These are phyloP conservation scores for Rhadina sibilatrix DNA, from an alignment of 2,113 vertebrate species.

Conservation along the genomic window DNA sequence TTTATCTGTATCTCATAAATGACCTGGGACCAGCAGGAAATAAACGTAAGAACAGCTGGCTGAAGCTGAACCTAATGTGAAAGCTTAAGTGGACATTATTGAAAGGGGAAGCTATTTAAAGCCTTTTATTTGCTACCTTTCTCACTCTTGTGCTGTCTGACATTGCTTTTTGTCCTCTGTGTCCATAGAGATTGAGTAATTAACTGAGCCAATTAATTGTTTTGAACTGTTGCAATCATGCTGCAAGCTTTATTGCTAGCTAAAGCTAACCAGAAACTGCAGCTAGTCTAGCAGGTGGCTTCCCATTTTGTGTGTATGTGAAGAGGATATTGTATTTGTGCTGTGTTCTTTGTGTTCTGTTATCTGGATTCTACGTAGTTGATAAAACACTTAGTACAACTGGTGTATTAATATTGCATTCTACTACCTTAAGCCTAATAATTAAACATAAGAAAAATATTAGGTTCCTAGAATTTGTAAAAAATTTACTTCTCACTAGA, in stretches of 20 bases:
- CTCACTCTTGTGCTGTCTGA: background rate
- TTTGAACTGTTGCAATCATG: background rate
- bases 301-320: background rate
- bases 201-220: background rate
- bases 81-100: background rate
- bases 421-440: background rate
- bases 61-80: background rate
- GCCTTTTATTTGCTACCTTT: background rate
- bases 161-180: background rate
- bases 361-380: background rate
- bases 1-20: background rate
- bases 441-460: background rate
- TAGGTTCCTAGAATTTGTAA: background rate
- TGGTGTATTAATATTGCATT: background rate
- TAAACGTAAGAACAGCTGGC: background rate
- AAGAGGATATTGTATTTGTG: background rate
- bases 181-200: background rate
- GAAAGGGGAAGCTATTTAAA: slow-evolving; percentile 8
- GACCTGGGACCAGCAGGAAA: background rate
- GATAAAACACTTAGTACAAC: background rate
- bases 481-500: background rate
- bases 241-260: background rate
- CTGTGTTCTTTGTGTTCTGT: background rate
- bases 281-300: background rate
- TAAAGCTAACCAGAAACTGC: background rate